phyloP scores from a whole-genome alignment of 2,113 vertebrate species.

The Bos javanicus region DNA sequence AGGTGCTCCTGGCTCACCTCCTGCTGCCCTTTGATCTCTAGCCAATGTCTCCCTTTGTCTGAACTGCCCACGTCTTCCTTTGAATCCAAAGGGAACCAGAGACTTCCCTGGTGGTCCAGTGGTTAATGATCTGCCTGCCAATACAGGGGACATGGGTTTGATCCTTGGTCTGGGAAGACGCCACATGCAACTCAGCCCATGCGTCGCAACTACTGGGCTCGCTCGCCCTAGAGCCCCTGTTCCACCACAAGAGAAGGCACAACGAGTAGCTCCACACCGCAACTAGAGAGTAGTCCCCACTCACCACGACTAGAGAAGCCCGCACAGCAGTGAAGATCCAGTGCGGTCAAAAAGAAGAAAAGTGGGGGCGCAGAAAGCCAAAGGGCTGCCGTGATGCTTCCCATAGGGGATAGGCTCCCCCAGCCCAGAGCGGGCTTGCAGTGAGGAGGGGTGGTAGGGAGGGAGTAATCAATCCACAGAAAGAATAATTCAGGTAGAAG shows the following conservation, averaged over 20 bases:
- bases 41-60: neutral
- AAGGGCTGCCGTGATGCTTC: neutral
- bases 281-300: neutral
- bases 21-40: neutral
- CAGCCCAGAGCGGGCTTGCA: neutral
- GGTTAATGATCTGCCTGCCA: neutral
- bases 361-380: neutral
- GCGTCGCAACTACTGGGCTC: neutral
- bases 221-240: neutral
- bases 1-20: neutral
- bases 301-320: neutral
- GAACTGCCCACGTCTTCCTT: neutral
- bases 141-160: neutral
- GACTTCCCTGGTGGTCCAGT: neutral
- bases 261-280: rapidly evolving
- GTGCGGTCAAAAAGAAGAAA: neutral
- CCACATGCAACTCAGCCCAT: neutral
- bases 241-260: neutral
- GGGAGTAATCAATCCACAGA: too few species aligned
- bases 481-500: neutral
- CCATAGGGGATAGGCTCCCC: neutral
- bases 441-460: too few species aligned
- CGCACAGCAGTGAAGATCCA: neutral
- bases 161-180: neutral
- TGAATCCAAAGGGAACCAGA: neutral